Evolutionary conservation across 2,888 invertebrate species (phyloP), one percentile per base, ranked within the genome.

Genomic region (Drosophila recens): DNA sequence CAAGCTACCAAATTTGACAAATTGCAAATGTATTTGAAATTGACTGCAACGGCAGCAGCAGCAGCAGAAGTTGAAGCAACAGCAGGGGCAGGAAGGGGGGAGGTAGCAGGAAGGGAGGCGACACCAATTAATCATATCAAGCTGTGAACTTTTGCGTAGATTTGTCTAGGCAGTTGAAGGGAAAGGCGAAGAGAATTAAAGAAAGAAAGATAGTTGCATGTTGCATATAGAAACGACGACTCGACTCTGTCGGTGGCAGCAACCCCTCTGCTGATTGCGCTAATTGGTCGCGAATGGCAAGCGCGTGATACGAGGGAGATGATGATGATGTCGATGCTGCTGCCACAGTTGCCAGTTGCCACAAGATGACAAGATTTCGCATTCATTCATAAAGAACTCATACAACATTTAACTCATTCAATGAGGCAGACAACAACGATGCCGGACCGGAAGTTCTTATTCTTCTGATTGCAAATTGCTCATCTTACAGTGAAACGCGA

Each of bases 371-470:
- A 84, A 87, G 89, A 87, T 84, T 88, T 81, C 87, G 67, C 81
- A 79, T 79, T 81, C 89, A 84, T 84, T 83, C 84, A 88, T 10
- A 11, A 69, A 87, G 70, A 62, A 23, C 8, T 0, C 46, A 58
- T 54, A 53, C 49, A 72, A 63, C 63, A 58, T 61, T 80, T 61
- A 82, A 84, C 67, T 81, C 72, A 46, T 71, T 71, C 76, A 76
- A 64, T 71, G 64, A 64, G 63, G 48, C 75, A 57, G 33, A n/a
- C 72, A 80, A 52, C 27, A 58, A 17, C 58, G 58, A 67, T 48
- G 58, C 38, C 46, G 85, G 85, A 80, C 91, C 91, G 91, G 91
- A 91, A 91, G 91, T 89, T 79, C 86, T 86, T 84, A 86, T 90
- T 76, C 71, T 89, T 30, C 2, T 89, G 82, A 90, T 90, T 88